These are phyloP conservation scores for Erpetoichthys calabaricus DNA, from an alignment of 2,797 vertebrate genomes.

Conservation along the genomic window DNA sequence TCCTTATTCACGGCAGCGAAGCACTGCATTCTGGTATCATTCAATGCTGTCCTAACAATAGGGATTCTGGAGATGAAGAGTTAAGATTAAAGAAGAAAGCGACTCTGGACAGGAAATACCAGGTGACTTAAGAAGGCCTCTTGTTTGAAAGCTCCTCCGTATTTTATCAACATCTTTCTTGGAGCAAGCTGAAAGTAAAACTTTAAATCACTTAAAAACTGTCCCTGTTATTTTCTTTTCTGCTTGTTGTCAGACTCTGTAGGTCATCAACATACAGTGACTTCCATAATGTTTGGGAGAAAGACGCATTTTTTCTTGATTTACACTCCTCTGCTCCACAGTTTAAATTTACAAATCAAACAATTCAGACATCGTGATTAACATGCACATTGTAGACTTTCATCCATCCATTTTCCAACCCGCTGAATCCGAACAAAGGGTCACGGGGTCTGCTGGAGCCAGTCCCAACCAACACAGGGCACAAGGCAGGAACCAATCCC, in stretches of 20 bases:
- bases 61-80: conserved; percentile 33
- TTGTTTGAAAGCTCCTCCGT: conserved; percentile 27
- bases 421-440: too few species aligned
- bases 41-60: conserved; percentile 19
- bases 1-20: conserved; percentile 49
- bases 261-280: too few species aligned
- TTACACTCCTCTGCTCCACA: conserved; percentile 6
- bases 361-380: too few species aligned
- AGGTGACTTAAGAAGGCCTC: conserved; percentile 26
- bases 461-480: too few species aligned
- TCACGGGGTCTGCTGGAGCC: too few species aligned
- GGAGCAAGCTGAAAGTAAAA: conserved; percentile 21
- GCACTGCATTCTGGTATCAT: conserved; percentile 34
- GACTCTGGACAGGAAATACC: conserved; percentile 29
- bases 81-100: conserved; percentile 37
- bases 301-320: not conserved
- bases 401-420: too few species aligned
- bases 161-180: conserved; percentile 19
- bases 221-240: conserved; percentile 18
- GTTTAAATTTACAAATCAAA: too few species aligned
- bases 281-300: too few species aligned
- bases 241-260: too few species aligned
- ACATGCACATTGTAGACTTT: too few species aligned
- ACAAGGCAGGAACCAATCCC: too few species aligned
- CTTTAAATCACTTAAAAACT: conserved; percentile 33